A percentile compares a stretch with the other conserved stretches of the same genome.
Conservation (phyloP, 2,113 vertebrate genomes). For the Oncorhynchus mykiss region DNA sequence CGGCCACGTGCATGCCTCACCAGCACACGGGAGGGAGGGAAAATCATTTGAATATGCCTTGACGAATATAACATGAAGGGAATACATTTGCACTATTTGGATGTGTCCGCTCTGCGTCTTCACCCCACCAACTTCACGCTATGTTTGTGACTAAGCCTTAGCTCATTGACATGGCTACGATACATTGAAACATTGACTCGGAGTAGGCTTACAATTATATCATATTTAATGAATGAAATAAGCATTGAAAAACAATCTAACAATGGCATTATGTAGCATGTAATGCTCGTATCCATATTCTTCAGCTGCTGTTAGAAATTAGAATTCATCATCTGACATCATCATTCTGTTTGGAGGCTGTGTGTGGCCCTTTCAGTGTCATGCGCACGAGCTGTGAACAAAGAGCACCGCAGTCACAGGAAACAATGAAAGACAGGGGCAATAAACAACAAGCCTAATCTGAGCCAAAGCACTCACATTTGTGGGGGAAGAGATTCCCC, state of each 20-base stretch:
- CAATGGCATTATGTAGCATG: too few relatives aligned
- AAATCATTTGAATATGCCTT: conserved; percentile 27
- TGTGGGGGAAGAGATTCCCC: neutral
- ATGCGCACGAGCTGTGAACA: conserved; percentile 43
- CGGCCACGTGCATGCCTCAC: conserved; percentile 39
- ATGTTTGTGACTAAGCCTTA: neutral
- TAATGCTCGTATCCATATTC: too few relatives aligned
- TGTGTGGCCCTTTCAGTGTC: conserved; percentile 27
- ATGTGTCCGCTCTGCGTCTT: neutral
- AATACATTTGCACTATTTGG: conserved; percentile 30
- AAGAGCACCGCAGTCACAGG: conserved; percentile 45
- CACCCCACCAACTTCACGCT: neutral
- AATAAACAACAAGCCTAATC: conserved; percentile 39
- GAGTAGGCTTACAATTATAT: too few relatives aligned
- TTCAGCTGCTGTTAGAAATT: neutral
- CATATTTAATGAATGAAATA: too few relatives aligned
- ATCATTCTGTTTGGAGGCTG: too few relatives aligned
- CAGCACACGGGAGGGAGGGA: conserved; percentile 20
- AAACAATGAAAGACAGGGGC: conserved; percentile 58
- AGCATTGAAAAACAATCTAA: too few relatives aligned
- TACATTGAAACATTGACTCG: too few relatives aligned
- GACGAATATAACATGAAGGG: conserved; percentile 34
- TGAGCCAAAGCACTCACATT: conserved; percentile 10
- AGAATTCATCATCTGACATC: conserved; percentile 10
- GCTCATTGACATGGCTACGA: neutral